These are phyloP conservation scores for Ciona savignyi DNA, from an alignment of 23 tunicate species.

Conservation along the genomic window DNA sequence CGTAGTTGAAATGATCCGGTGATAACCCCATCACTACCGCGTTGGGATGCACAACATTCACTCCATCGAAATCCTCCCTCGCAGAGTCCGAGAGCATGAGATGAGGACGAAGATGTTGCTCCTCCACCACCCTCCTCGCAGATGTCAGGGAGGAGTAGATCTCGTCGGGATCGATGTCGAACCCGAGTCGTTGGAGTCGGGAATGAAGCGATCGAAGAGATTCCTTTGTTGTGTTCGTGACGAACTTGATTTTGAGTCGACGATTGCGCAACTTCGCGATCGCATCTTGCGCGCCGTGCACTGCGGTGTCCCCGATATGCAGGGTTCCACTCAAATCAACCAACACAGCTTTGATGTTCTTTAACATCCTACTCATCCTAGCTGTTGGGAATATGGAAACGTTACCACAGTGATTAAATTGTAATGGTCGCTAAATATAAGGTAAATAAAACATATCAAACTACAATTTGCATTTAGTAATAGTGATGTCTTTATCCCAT, in stretches of 20 bases:
- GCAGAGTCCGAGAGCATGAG: constrained; percentile 76
- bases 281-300: constrained; percentile 42
- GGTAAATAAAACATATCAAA: no score
- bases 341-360: constrained; percentile 32
- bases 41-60: constrained; percentile 42
- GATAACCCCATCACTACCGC: constrained; percentile 75
- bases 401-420: no score
- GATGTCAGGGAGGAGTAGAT: constrained; percentile 66
- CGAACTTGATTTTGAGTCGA: constrained; percentile 46
- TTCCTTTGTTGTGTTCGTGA: constrained; percentile 75
- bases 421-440: no score
- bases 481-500: no score
- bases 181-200: constrained; percentile 27
- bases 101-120: constrained; percentile 19
- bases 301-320: constrained; percentile 43
- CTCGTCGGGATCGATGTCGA: constrained; percentile 32
- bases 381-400: no score
- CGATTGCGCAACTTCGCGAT: constrained; percentile 21
- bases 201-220: constrained; percentile 23
- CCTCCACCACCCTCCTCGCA: constrained; percentile 10
- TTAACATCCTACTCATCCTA: constrained; percentile 13
- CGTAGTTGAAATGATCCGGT: constrained; percentile 48
- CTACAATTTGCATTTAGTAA: no score
- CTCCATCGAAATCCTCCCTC: constrained; percentile 47
- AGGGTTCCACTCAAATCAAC: constrained; percentile 78